A percentile compares a stretch with the other conserved stretches of the same genome.
Evolutionary conservation across 2,888 invertebrate genomes (phyloP).

Genomic region (Catocala nupta): DNA sequence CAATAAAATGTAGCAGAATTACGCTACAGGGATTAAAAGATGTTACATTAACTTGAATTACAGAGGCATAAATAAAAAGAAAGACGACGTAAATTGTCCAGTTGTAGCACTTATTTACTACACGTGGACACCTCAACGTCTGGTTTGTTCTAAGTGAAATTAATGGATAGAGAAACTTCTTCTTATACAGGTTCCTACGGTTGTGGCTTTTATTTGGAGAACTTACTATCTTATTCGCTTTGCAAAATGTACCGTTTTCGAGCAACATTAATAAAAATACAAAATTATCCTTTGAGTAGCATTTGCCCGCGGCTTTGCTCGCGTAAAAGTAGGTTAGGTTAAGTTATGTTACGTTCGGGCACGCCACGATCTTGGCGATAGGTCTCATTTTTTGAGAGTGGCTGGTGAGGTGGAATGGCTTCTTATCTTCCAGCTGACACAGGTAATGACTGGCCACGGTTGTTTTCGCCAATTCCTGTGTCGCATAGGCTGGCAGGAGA

Average conservation of each 20-base stretch:
- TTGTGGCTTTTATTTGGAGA: constrained; percentile 19
- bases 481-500: no score
- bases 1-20: background rate
- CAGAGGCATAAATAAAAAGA: constrained; percentile 7
- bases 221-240: background rate
- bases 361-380: no score
- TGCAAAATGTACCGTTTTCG: background rate
- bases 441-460: no score
- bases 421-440: no score
- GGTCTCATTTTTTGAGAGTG: no score
- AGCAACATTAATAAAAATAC: no score
- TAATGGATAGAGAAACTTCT: constrained; percentile 38
- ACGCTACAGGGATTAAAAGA: constrained; percentile 1
- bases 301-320: no score
- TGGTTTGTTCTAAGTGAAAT: constrained; percentile 36
- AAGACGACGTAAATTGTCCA: constrained; percentile 24
- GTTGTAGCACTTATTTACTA: constrained; percentile 20
- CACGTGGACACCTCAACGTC: constrained; percentile 19
- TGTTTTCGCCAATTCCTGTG: no score
- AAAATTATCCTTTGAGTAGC: no score
- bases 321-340: no score
- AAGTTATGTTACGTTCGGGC: no score
- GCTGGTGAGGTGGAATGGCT: no score
- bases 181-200: constrained; percentile 12
- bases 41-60: constrained; percentile 2